phyloP scores from a whole-genome alignment of 1,140 invertebrate species.

The Antheraea pernyi region DNA sequence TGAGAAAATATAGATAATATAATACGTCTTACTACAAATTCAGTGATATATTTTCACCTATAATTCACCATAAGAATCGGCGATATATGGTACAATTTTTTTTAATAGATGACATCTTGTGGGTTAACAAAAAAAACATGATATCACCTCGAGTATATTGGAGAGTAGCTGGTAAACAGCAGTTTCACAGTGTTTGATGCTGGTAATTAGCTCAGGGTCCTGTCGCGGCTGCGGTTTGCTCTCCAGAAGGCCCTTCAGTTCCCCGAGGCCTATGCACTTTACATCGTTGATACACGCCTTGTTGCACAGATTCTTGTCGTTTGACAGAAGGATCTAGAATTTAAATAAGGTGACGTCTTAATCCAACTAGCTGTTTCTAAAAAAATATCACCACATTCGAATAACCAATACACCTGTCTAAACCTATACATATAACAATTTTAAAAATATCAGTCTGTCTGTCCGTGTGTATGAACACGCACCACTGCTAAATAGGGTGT shows the following conservation, averaged over 20 bases:
- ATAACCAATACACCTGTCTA: too few relatives aligned
- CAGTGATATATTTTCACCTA: too few relatives aligned
- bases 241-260: conserved; percentile 40
- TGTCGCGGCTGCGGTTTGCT: conserved; percentile 29
- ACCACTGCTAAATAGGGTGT: too few relatives aligned
- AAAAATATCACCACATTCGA: background rate
- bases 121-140: too few relatives aligned
- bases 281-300: conserved; percentile 59
- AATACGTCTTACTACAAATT: too few relatives aligned
- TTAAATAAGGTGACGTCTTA: background rate
- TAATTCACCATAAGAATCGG: too few relatives aligned
- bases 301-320: conserved; percentile 67
- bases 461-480: too few relatives aligned
- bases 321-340: conserved; percentile 57
- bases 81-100: too few relatives aligned
- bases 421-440: too few relatives aligned
- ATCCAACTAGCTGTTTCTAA: background rate
- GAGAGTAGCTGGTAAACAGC: conserved; percentile 50
- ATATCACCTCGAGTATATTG: conserved; percentile 61
- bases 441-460: too few relatives aligned
- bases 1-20: too few relatives aligned
- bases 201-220: conserved; percentile 32
- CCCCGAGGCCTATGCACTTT: conserved; percentile 32
- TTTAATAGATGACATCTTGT: too few relatives aligned
- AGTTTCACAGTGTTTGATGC: conserved; percentile 36